phyloP scores from a whole-genome alignment of 2,797 vertebrate genomes.

The Pangasius mekongensis region DNA sequence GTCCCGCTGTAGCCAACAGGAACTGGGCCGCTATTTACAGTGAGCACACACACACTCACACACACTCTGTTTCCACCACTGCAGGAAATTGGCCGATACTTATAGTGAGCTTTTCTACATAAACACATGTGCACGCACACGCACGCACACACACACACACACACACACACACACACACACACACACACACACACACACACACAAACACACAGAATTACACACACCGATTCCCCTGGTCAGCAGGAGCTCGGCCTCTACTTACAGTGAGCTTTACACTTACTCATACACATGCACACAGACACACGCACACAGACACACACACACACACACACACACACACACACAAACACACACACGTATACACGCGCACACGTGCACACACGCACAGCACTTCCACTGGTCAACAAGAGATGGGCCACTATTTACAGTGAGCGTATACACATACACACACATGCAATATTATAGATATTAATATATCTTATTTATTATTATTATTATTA shows the following conservation, averaged over 20 bases:
- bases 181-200: neutral
- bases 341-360: too few relatives aligned
- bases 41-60: conserved; percentile 70
- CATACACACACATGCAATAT: too few relatives aligned
- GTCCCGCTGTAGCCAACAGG: conserved; percentile 94
- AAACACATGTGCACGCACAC: neutral
- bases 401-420: neutral
- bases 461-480: too few relatives aligned
- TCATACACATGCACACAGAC: neutral
- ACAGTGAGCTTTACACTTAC: conserved; percentile 26
- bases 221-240: neutral
- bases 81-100: too few relatives aligned
- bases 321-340: neutral
- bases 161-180: neutral
- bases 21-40: conserved; percentile 88
- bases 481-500: neutral
- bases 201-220: neutral
- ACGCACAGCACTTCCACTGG: neutral
- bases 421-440: neutral
- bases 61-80: neutral
- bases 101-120: too few relatives aligned
- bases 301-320: neutral
- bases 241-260: neutral
- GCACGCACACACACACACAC: neutral
- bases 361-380: too few relatives aligned